Conservation (phyloP, 2,113 vertebrate species). For the Gnathonemus echidnorhynchus region DNA sequence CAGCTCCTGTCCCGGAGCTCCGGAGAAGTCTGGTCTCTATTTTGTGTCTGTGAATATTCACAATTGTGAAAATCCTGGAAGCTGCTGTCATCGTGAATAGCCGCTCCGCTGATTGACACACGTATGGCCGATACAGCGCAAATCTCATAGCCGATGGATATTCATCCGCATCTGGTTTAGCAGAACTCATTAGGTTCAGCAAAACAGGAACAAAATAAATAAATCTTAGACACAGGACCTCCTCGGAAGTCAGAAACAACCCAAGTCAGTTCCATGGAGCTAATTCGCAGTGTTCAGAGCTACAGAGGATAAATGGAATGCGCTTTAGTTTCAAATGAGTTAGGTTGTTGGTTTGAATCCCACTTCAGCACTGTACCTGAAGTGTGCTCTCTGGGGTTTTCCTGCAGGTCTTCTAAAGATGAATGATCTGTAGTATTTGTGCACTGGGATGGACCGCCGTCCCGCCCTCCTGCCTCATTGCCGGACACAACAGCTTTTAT, state of each 20-base stretch:
- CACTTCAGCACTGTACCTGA: not conserved
- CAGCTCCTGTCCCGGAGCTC: not conserved
- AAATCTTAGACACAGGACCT: not conserved
- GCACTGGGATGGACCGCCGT: not conserved
- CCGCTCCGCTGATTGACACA: not conserved
- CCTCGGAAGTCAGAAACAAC: not conserved
- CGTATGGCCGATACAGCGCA: not conserved
- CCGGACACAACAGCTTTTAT: not conserved
- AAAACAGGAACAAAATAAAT: not conserved
- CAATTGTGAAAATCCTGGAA: not conserved
- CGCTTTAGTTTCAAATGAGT: not conserved
- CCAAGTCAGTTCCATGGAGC: not conserved
- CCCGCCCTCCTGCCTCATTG: not conserved
- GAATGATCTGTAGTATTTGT: not conserved
- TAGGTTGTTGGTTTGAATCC: not conserved
- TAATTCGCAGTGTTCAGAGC: not conserved
- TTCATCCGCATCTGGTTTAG: not conserved
- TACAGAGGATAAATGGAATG: not conserved
- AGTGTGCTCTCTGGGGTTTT: not conserved
- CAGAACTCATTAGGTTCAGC: not conserved
- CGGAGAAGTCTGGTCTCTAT: not conserved
- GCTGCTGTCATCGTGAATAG: not conserved
- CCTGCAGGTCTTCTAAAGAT: not conserved
- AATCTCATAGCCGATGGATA: not conserved
- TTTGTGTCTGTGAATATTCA: not conserved